Base-by-base conservation (phyloP, 2,797 vertebrate genomes). In the Heterohyrax brucei region DNA sequence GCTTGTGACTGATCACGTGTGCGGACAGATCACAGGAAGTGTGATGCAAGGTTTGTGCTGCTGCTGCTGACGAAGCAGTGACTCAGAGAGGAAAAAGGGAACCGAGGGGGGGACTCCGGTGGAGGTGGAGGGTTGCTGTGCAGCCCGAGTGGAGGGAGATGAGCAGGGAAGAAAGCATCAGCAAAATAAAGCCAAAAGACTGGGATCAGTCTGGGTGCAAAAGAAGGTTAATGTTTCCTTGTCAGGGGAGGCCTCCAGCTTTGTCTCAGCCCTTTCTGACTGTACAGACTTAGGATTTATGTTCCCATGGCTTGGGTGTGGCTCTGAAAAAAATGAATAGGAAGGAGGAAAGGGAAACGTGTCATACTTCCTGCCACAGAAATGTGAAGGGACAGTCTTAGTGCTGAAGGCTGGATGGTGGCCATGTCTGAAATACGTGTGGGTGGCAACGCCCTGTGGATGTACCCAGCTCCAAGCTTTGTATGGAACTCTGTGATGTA, bases 301-400 rank as follows among this genome's bases (percentile, higher is more conserved):
- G 72, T 44, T 12, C 10, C 88, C 53, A 19, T 10, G 86, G 86
- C 10, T 26, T 76, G 76, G 85, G 85, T 61, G 93, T 14, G 72
- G 82, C 24, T 39, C 68, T 61, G 70, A 83, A 59, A 50, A 46
- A 80, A 91, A 83, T 18, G 56, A 82, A 87, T 94, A 88, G 66
- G 93, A 94, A 91, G 91, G 89, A 89, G 91, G 79, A 90, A 88
- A 50, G 72, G 85, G 94, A 91, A 95, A 70, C 30, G 39, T 28
- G 78, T 97, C 76, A 3, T 48, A 10, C 44, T 97, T 97, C 96
- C 92, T 97, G 24, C 88, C 50, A 72, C 70, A 92, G 91, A 92
- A 88, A 80, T 7, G 10, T 0, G 77, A 90, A 53, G 50, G 78
- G 24, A 44, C 28, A 70, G 59, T 53, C 64, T 75, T 53, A 24